phyloP scores from a whole-genome alignment of 1,140 invertebrate species.

The Aplysia californica region DNA sequence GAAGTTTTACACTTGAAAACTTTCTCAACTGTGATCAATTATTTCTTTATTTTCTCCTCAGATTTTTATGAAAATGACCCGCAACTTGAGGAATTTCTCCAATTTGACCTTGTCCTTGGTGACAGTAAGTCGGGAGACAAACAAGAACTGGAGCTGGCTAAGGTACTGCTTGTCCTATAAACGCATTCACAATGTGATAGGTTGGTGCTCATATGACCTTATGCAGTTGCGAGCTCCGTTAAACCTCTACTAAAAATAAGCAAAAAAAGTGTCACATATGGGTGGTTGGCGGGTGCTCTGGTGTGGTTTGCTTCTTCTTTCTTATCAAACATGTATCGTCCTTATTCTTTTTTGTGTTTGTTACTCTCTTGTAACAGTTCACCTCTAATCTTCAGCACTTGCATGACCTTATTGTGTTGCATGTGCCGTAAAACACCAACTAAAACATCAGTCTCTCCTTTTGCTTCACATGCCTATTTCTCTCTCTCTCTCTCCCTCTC shows the following conservation, averaged over 20 bases:
- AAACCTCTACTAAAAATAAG: neutral
- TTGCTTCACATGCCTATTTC: neutral
- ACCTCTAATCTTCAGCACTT: neutral
- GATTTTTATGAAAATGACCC: conserved; percentile 13
- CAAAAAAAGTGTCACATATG: no score
- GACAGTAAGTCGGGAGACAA: neutral
- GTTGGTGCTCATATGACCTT: neutral
- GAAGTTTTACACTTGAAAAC: neutral
- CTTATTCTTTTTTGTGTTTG: neutral
- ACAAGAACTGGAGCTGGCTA: conserved; percentile 1
- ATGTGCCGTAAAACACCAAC: no score
- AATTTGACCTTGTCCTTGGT: conserved; percentile 3
- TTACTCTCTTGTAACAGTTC: no score
- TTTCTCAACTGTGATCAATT: neutral
- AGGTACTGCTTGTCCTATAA: conserved; percentile 1
- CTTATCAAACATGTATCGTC: neutral
- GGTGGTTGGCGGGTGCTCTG: neutral
- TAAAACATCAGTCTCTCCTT: neutral
- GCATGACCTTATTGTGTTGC: neutral
- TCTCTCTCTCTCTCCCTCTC: no score
- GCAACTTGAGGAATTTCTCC: conserved; percentile 6
- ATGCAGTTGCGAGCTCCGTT: no score
- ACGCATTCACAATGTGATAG: no score
- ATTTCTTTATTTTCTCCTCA: neutral
- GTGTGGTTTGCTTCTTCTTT: neutral